Evolutionary conservation across 2,113 vertebrate genomes (phyloP), one percentile per base, ranked within the genome.

Genomic region (Procavia capensis): DNA sequence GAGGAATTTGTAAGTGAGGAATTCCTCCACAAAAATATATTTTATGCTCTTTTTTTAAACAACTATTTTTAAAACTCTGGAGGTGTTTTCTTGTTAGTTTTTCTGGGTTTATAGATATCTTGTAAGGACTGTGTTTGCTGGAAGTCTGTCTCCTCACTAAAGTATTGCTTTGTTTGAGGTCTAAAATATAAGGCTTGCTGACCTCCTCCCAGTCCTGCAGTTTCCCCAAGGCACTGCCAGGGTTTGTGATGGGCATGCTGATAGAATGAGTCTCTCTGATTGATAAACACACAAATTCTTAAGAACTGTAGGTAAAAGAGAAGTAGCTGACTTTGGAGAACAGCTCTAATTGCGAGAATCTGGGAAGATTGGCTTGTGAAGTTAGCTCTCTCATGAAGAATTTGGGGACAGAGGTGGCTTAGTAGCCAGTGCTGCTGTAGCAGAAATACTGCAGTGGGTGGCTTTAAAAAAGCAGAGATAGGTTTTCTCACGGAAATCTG

Each of bases 61-160:
- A 75, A n/a, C 6, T 61, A 6, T 79, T 89, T 95, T 95, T 93
- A 88, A 89, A 91, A 47, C 25, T 80, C 39, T 66, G 14, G 39
- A 50, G 72, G 19, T 68, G 25, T 59, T 86, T 80, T 27, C 72
- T 84, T 85, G 14, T 85, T 83, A 93, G 19, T 4, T 80, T 79
- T 88, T 57, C 61, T 47, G 11, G 29, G 80, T 74, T 70, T 45
- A n/a, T 20, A 79, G 17, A 47, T 36, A 68, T 39, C 3, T 24
- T 85, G 34, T 43, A 45, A 80, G 29, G 34, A 11, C 50, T 95
- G 25, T 66, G 25, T 92, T 81, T 93, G 20, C 61, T 91, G 29
- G 25, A 43, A 66, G n/a, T 47, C 74, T 91, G 50, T 76, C 63
- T 92, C 88, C 85, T 86, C 9, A 74, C 13, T 22, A 84, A 84